Evolutionary conservation across 2,113 vertebrate genomes (phyloP).

Genomic region (Capreolus pygargus): DNA sequence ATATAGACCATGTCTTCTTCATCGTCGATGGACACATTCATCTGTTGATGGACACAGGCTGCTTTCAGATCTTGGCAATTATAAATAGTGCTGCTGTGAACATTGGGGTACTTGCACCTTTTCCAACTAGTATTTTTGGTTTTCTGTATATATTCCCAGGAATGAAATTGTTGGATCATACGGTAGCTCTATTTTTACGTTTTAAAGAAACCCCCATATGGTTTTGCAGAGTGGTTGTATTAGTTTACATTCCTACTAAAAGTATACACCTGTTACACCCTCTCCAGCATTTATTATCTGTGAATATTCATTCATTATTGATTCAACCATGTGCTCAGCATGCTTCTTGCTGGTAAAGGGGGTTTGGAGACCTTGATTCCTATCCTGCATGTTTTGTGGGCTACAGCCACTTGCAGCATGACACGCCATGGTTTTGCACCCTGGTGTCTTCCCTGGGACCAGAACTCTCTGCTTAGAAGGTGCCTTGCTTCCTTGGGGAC

Average conservation of each 20-base stretch:
- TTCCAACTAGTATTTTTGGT: not conserved
- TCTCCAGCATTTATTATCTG: not conserved
- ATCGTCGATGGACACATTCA: not conserved
- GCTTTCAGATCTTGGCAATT: not conserved
- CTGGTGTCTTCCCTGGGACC: not conserved
- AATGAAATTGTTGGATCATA: not conserved
- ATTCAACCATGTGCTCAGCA: not conserved
- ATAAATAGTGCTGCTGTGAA: not conserved
- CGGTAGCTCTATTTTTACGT: not conserved
- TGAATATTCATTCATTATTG: not conserved
- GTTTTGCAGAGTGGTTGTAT: not conserved
- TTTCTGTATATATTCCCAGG: not conserved
- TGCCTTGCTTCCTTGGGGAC: not conserved
- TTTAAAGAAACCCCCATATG: not conserved
- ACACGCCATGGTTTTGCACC: not conserved
- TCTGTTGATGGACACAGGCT: not conserved
- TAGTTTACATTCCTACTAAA: not conserved
- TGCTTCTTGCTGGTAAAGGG: not conserved
- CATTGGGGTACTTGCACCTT: not conserved
- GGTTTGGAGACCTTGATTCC: not conserved
- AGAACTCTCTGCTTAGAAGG: not conserved
- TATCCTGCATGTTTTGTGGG: not conserved
- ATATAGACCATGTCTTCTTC: not conserved
- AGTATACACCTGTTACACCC: not conserved
- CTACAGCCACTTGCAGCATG: not conserved